These are phyloP conservation scores for Aphaenogaster rudis DNA, from an alignment of 1,140 invertebrate genomes.

Conservation along the genomic window DNA sequence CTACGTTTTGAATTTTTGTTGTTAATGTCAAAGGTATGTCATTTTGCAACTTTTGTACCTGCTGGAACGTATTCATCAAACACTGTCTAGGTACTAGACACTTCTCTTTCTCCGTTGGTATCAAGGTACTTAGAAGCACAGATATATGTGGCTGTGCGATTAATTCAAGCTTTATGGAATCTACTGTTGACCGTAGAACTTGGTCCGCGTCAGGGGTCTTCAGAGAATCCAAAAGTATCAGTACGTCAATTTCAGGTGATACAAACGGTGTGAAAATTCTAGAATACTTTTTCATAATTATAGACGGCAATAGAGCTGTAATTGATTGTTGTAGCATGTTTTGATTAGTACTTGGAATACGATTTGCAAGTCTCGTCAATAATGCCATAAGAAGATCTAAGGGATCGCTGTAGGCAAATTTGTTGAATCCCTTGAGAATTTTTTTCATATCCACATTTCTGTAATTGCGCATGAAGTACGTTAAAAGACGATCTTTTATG, in stretches of 20 bases:
- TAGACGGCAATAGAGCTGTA: slow-evolving; percentile 43
- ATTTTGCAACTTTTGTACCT: slow-evolving; percentile 29
- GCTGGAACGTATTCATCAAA: slow-evolving; percentile 43
- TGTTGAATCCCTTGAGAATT: slow-evolving; percentile 54
- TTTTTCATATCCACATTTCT: slow-evolving; percentile 8
- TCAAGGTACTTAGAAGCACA: slow-evolving; percentile 47
- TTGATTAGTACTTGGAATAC: not conserved
- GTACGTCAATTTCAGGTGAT: slow-evolving; percentile 54
- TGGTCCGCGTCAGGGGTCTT: slow-evolving; percentile 27
- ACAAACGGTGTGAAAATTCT: slow-evolving; percentile 41
- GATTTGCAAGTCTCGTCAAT: slow-evolving; percentile 51
- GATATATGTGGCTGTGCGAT: slow-evolving; percentile 17
- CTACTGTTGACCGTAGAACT: not conserved
- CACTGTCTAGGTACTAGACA: slow-evolving; percentile 50
- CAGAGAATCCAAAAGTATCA: slow-evolving; percentile 51
- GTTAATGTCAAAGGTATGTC: not conserved
- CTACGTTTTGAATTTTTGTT: slow-evolving; percentile 33
- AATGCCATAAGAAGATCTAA: slow-evolving; percentile 61
- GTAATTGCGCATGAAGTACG: slow-evolving; percentile 38
- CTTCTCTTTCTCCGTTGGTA: slow-evolving; percentile 55
- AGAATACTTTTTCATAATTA: slow-evolving; percentile 52
- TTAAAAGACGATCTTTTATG: slow-evolving; percentile 49
- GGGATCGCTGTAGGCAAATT: slow-evolving; percentile 44
- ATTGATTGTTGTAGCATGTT: not conserved
- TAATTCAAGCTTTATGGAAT: slow-evolving; percentile 42